Conservation (phyloP, 2,113 vertebrate genomes). For the Rhinichthys klamathensis region DNA sequence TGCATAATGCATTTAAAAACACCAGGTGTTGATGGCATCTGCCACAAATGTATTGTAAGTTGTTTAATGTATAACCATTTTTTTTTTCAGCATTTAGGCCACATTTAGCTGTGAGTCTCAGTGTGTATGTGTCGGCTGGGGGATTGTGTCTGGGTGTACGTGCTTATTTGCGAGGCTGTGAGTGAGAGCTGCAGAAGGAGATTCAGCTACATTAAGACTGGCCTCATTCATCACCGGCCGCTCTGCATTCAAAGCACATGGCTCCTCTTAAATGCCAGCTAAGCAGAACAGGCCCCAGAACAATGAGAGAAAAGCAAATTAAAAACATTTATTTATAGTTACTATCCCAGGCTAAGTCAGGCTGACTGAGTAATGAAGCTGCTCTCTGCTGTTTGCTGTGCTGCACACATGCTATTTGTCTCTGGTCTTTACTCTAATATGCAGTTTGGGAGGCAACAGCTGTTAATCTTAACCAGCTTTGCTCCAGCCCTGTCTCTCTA, state of each 20-base stretch:
- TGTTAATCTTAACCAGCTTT: constrained; percentile 44
- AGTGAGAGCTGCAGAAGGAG: constrained; percentile 29
- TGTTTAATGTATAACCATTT: neutral
- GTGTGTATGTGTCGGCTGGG: neutral
- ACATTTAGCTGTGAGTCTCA: neutral
- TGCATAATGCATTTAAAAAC: constrained; percentile 11
- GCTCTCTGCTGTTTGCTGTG: constrained; percentile 33
- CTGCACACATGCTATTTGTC: constrained; percentile 42
- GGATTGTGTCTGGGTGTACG: neutral
- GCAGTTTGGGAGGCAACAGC: constrained; percentile 33
- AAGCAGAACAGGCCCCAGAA: constrained; percentile 66
- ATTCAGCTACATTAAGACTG: constrained; percentile 32
- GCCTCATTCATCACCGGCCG: constrained; percentile 65
- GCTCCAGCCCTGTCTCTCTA: constrained; percentile 15
- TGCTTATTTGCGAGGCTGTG: constrained; percentile 2
- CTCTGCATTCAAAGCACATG: constrained; percentile 60
- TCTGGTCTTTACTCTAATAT: constrained; percentile 50
- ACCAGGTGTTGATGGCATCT: constrained; percentile 7
- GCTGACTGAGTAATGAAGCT: constrained; percentile 54
- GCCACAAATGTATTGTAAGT: neutral
- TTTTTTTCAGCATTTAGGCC: neutral
- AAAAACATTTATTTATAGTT: constrained; percentile 69
- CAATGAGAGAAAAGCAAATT: constrained; percentile 64
- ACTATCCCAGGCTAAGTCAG: constrained; percentile 43
- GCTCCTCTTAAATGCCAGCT: constrained; percentile 64